Percentiles rank a stretch among this genome's conserved stretches.
These are phyloP conservation scores for Hippopotamus amphibius DNA, from an alignment of 2,113 vertebrate species.

Conservation along the genomic window DNA sequence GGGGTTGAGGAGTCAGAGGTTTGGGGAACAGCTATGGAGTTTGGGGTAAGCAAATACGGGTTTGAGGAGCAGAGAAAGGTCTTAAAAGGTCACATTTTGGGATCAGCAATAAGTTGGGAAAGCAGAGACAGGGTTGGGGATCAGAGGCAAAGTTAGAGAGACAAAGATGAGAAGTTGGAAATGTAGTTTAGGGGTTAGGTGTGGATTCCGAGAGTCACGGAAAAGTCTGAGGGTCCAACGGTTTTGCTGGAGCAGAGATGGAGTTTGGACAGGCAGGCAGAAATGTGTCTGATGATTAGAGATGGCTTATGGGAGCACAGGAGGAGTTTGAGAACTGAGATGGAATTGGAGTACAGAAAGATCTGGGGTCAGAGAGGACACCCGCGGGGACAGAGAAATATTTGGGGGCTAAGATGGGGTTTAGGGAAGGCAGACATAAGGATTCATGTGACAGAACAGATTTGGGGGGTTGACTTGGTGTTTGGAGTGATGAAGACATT, in stretches of 20 bases:
- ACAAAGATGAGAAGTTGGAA: neutral
- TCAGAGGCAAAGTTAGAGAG: slow-evolving; percentile 31
- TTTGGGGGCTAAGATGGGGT: neutral
- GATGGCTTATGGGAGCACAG: neutral
- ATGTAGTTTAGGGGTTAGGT: neutral
- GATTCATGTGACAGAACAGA: slow-evolving; percentile 5
- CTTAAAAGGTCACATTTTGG: slow-evolving; percentile 12
- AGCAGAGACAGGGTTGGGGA: neutral
- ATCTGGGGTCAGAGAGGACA: neutral
- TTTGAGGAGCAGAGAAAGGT: slow-evolving; percentile 34
- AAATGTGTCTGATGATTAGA: neutral
- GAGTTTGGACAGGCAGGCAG: neutral
- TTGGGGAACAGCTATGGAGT: neutral
- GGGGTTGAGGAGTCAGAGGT: neutral
- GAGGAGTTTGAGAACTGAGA: slow-evolving; percentile 20
- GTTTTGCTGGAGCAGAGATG: neutral
- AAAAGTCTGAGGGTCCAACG: neutral
- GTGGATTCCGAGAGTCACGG: neutral
- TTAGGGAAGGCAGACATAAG: slow-evolving; percentile 30
- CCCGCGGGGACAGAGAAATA: neutral
- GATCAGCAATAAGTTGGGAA: slow-evolving; percentile 47
- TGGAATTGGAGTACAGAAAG: neutral
- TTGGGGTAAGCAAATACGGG: neutral
- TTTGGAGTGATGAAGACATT: slow-evolving; percentile 51
- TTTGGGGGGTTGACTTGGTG: neutral